These are phyloP conservation scores for Platypus cylindrus DNA, from an alignment of 2,888 invertebrate species.

Conservation along the genomic window DNA sequence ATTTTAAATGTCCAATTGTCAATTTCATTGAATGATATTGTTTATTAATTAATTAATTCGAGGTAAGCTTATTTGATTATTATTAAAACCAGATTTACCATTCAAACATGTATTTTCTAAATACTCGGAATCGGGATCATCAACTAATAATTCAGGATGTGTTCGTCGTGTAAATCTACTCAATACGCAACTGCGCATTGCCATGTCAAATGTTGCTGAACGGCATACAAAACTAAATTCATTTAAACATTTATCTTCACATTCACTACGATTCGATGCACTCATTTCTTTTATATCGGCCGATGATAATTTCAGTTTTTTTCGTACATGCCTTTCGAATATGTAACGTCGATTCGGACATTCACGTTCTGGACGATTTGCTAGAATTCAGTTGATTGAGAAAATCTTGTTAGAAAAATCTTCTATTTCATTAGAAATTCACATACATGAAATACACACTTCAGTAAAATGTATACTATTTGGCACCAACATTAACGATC, in stretches of 20 bases:
- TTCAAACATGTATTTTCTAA: constrained; percentile 83
- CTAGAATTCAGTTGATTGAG: background rate
- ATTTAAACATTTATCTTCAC: constrained; percentile 79
- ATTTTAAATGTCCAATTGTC: too few species aligned
- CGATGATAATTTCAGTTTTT: constrained; percentile 66
- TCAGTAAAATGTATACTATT: constrained; percentile 85
- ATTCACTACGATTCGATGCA: constrained; percentile 76
- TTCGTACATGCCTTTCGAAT: constrained; percentile 76
- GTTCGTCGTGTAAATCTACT: constrained; percentile 75
- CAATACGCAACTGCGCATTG: constrained; percentile 63
- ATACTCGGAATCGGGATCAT: constrained; percentile 80
- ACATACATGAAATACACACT: constrained; percentile 77
- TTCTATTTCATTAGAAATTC: background rate
- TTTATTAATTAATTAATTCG: background rate
- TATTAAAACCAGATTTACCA: too few species aligned
- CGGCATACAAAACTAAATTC: constrained; percentile 83
- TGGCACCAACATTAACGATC: constrained; percentile 76
- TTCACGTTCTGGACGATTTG: constrained; percentile 75
- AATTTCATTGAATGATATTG: too few species aligned
- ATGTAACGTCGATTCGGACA: constrained; percentile 81
- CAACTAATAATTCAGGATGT: constrained; percentile 71
- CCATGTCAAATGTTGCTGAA: constrained; percentile 72
- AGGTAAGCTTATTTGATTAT: background rate
- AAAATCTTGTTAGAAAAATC: background rate
- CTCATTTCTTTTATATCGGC: constrained; percentile 76